Evolutionary conservation across 2,113 vertebrate genomes (phyloP).

Genomic region (Ameiurus melas): DNA sequence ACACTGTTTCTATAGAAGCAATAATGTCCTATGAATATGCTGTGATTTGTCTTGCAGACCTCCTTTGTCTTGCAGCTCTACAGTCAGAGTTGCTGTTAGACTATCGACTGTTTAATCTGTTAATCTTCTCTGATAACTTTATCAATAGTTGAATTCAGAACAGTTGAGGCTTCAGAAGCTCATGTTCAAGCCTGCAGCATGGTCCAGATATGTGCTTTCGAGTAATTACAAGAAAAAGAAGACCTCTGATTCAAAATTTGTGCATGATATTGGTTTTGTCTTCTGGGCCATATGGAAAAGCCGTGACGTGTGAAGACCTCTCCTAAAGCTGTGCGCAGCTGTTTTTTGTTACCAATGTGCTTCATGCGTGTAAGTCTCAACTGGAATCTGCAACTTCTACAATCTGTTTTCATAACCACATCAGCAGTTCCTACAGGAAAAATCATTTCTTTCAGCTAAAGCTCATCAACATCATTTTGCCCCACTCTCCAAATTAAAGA

Average conservation of each 20-base stretch:
- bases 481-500: neutral
- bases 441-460: conserved; percentile 17
- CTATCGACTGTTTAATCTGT: neutral
- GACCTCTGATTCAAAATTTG: neutral
- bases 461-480: neutral
- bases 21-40: neutral
- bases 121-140: neutral
- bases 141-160: conserved; percentile 8
- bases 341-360: conserved; percentile 48
- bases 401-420: conserved; percentile 18
- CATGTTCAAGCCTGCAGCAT: conserved; percentile 1
- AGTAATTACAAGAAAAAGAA: neutral
- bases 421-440: conserved; percentile 4
- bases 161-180: conserved; percentile 9
- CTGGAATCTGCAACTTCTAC: conserved; percentile 11
- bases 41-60: neutral
- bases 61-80: too few species aligned
- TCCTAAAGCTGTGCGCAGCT: conserved; percentile 39
- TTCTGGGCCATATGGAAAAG: neutral
- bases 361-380: conserved; percentile 33
- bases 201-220: neutral
- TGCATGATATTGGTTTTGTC: neutral
- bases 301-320: neutral
- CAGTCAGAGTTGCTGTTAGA: neutral
- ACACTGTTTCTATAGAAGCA: neutral